Percentiles rank a stretch among this genome's conserved stretches.
These are phyloP conservation scores for Cathartes aura DNA, from an alignment of 2,113 vertebrate species.

Conservation along the genomic window DNA sequence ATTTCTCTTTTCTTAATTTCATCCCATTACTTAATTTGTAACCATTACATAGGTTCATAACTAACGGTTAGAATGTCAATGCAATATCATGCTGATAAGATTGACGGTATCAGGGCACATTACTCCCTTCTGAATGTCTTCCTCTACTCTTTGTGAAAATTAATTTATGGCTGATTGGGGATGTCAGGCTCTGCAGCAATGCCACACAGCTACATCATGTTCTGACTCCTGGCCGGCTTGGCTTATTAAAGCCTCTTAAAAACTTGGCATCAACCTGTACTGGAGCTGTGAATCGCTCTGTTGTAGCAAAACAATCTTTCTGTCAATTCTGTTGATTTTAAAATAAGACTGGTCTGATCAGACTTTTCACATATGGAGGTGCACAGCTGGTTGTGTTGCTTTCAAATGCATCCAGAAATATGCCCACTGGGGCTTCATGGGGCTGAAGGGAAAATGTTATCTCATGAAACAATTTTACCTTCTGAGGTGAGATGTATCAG, in stretches of 20 bases:
- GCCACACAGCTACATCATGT: slow-evolving; percentile 19
- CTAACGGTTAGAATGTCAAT: slow-evolving; percentile 6
- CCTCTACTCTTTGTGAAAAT: slow-evolving; percentile 37
- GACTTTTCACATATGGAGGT: slow-evolving; percentile 29
- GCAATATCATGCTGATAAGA: background rate
- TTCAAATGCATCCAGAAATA: slow-evolving; percentile 26
- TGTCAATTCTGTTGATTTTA: slow-evolving; percentile 30
- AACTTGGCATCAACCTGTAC: background rate
- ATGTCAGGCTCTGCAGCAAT: background rate
- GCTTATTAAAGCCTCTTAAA: slow-evolving; percentile 55
- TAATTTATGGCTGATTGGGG: slow-evolving; percentile 39
- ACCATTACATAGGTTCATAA: background rate
- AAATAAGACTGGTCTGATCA: slow-evolving; percentile 20
- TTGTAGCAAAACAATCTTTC: slow-evolving; percentile 29
- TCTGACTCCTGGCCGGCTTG: background rate
- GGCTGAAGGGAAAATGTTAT: background rate
- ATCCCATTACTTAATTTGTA: slow-evolving; percentile 2
- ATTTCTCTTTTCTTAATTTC: slow-evolving; percentile 12
- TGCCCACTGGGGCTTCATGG: background rate
- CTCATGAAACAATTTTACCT: slow-evolving; percentile 24
- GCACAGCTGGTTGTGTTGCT: slow-evolving; percentile 30
- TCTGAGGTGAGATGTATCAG: slow-evolving; percentile 9
- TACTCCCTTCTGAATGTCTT: background rate
- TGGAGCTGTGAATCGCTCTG: background rate
- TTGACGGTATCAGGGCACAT: slow-evolving; percentile 7